phyloP scores from a whole-genome alignment of 2,113 vertebrate genomes.

The Pseudolaguvia tuberculata region DNA sequence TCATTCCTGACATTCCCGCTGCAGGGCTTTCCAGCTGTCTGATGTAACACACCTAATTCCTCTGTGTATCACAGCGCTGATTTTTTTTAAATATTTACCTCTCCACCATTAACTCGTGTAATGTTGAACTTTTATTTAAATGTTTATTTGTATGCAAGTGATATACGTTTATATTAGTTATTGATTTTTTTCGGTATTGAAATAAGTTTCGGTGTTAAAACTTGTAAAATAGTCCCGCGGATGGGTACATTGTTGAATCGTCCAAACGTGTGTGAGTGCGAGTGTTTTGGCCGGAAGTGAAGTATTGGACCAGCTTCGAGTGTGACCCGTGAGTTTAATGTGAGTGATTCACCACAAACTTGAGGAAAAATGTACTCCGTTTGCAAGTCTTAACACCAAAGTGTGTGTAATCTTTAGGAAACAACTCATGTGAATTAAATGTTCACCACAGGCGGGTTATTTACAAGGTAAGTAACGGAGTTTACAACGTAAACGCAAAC shows the following conservation, averaged over 20 bases:
- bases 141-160: background rate
- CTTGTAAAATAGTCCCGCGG: conserved; percentile 65
- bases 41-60: conserved; percentile 78
- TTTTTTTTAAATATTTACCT: background rate
- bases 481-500: background rate
- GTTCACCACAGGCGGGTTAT: background rate
- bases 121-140: background rate
- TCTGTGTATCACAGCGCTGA: conserved; percentile 57
- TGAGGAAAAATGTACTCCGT: conserved; percentile 20
- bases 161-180: background rate
- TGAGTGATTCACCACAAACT: conserved; percentile 44
- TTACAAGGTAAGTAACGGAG: conserved; percentile 13
- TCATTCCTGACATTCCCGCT: conserved; percentile 72
- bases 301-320: conserved; percentile 62
- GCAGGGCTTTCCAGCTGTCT: conserved; percentile 87
- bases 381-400: conserved; percentile 3
- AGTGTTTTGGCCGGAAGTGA: conserved; percentile 78
- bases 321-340: conserved; percentile 51
- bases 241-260: conserved; percentile 74
- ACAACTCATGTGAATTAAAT: conserved; percentile 19
- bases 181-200: background rate
- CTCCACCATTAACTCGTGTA: background rate
- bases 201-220: background rate
- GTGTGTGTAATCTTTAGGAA: background rate
- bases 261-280: conserved; percentile 53